phyloP scores from a whole-genome alignment of 2,888 invertebrate species.

The Yponomeuta plumbellus region DNA sequence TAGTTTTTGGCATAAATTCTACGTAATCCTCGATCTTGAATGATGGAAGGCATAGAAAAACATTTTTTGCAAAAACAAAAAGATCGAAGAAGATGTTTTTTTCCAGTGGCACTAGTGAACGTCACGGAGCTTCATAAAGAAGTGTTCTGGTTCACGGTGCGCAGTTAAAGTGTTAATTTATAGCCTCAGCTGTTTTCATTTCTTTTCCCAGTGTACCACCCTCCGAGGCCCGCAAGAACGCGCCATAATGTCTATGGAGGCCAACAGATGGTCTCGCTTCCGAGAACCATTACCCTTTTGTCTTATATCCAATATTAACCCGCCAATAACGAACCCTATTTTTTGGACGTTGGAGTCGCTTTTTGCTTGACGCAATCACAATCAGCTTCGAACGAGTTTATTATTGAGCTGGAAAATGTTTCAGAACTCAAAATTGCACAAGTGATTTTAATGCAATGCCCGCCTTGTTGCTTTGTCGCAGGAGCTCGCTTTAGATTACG shows the following conservation, averaged over 20 bases:
- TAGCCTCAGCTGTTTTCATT: constrained; percentile 14
- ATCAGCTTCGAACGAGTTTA: constrained; percentile 46
- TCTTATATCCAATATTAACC: constrained; percentile 40
- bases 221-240: constrained; percentile 42
- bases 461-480: constrained; percentile 12
- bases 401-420: constrained; percentile 59
- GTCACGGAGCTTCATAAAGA: not conserved
- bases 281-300: constrained; percentile 60
- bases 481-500: not conserved
- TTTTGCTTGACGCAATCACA: constrained; percentile 30
- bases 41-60: too few relatives aligned
- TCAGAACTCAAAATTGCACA: constrained; percentile 53
- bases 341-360: constrained; percentile 26
- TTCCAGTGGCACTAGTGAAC: too few relatives aligned
- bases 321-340: constrained; percentile 33
- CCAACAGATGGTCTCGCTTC: constrained; percentile 63
- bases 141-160: not conserved
- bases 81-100: too few relatives aligned
- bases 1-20: too few relatives aligned
- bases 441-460: constrained; percentile 19
- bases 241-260: constrained; percentile 59
- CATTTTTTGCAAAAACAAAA: too few relatives aligned
- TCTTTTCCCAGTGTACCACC: constrained; percentile 39
- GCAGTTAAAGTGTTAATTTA: constrained; percentile 10
- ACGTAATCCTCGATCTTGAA: too few relatives aligned